Conservation (phyloP, 2,888 invertebrate species). For the Scaptomyza cyrtandrae region DNA sequence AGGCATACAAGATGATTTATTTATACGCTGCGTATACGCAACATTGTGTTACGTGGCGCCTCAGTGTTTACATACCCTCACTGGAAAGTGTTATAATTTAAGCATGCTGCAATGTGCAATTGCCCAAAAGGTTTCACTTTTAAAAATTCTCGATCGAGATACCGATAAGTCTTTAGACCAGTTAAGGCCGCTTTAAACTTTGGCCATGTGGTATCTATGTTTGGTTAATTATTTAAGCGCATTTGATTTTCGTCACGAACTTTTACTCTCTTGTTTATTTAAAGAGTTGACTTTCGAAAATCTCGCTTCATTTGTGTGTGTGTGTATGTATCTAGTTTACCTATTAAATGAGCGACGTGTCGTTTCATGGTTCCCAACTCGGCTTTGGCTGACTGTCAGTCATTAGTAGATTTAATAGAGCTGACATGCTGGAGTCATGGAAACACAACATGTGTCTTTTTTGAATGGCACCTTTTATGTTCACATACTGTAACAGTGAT, state of each 20-base stretch:
- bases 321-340: conserved; percentile 11
- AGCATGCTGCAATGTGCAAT: background rate
- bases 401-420: conserved; percentile 62
- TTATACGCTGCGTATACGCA: conserved; percentile 51
- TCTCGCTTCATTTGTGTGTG: background rate
- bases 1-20: conserved; percentile 50
- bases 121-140: conserved; percentile 1
- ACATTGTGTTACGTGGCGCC: conserved; percentile 1
- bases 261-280: background rate
- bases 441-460: conserved; percentile 36
- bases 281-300: conserved; percentile 11
- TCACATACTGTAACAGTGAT: background rate
- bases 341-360: conserved; percentile 35
- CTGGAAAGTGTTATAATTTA: conserved; percentile 4
- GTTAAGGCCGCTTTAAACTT: no score
- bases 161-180: background rate
- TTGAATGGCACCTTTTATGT: conserved; percentile 40
- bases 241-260: conserved; percentile 6
- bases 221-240: background rate
- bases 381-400: conserved; percentile 36
- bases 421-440: conserved; percentile 35
- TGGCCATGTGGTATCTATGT: background rate
- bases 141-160: background rate
- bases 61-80: background rate
- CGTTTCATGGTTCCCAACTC: conserved; percentile 24